Conservation (phyloP, 2,797 vertebrate species). For the Etheostoma nigrum region DNA sequence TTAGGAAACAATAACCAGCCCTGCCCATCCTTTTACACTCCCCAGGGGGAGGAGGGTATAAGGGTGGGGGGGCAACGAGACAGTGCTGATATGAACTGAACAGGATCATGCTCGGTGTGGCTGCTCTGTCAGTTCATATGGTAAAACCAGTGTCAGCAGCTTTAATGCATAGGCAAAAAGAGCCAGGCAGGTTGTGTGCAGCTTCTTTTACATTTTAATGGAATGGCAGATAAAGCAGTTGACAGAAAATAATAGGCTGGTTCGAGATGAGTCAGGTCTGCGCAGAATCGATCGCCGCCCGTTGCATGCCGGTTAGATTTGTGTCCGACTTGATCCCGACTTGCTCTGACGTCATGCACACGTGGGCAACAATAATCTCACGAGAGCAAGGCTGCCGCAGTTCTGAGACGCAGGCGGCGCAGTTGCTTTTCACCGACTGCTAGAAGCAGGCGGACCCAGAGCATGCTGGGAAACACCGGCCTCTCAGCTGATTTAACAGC, state of each 20-base stretch:
- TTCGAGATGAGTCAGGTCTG: no score
- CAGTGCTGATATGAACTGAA: constrained; percentile 44
- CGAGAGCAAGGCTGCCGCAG: no score
- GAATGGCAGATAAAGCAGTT: constrained; percentile 61
- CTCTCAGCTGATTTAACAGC: no score
- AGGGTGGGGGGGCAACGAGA: background rate
- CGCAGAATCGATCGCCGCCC: no score
- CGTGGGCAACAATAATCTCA: no score
- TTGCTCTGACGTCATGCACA: no score
- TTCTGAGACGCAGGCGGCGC: no score
- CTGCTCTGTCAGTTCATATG: constrained; percentile 43
- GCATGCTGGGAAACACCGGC: no score
- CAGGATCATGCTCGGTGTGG: constrained; percentile 26
- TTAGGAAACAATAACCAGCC: constrained; percentile 65
- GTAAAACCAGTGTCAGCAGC: constrained; percentile 48
- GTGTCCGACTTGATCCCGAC: no score
- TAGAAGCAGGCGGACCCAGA: no score
- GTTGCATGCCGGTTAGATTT: no score
- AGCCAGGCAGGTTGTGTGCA: constrained; percentile 39
- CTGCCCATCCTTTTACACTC: constrained; percentile 59
- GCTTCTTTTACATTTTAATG: constrained; percentile 75
- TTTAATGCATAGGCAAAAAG: constrained; percentile 65
- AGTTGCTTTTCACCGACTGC: no score
- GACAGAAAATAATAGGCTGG: constrained; percentile 31
- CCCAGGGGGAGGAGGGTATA: constrained; percentile 58